A percentile compares a stretch with the other conserved stretches of the same genome.
Evolutionary conservation across 2,113 vertebrate species (phyloP).

Genomic region (Toxostoma redivivum): DNA sequence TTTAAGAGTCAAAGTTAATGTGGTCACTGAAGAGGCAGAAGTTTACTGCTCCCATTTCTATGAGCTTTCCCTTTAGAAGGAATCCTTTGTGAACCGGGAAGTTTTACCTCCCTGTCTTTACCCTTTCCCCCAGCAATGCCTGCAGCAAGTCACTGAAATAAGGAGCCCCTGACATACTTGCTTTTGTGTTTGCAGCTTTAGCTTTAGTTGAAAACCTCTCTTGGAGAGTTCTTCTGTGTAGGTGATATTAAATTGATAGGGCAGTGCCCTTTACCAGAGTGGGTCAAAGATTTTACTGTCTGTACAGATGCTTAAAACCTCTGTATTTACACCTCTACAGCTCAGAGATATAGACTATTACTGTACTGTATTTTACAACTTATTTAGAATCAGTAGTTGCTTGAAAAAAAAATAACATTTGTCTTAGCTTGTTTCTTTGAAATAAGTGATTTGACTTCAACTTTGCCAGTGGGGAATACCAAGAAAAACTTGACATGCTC

Average conservation of each 20-base stretch:
- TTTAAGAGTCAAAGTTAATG: not conserved
- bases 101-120: not conserved
- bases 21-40: not conserved
- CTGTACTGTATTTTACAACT: not conserved
- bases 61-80: not conserved
- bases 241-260: not conserved
- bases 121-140: fast-evolving
- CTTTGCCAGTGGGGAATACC: not conserved
- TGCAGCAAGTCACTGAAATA: not conserved
- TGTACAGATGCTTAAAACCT: not conserved
- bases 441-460: not conserved
- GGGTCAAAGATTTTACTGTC: not conserved
- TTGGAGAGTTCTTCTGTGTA: not conserved
- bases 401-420: not conserved
- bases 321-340: not conserved
- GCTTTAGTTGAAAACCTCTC: not conserved
- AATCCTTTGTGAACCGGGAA: not conserved
- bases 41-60: not conserved
- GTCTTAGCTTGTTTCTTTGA: not conserved
- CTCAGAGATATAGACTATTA: not conserved
- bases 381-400: not conserved
- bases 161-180: not conserved
- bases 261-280: not conserved
- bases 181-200: not conserved
- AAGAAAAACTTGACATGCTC: not conserved